A percentile compares a stretch with the other conserved stretches of the same genome.
Conservation (phyloP, 2,888 invertebrate genomes). For the Drosophila macrospina region DNA sequence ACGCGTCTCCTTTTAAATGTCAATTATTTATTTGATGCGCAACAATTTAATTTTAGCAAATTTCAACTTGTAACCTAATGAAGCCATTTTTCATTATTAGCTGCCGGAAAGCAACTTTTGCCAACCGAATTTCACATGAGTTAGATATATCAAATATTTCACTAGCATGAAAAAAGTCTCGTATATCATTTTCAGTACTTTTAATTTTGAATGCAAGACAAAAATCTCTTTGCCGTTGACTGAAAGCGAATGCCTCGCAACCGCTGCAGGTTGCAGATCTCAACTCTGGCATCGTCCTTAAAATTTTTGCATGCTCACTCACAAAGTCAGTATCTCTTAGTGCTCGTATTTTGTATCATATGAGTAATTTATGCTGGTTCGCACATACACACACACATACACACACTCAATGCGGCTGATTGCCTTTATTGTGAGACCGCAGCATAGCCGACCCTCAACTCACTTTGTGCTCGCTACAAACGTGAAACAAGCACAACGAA, state of each 20-base stretch:
- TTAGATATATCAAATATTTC: slow-evolving; percentile 41
- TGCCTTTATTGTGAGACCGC: slow-evolving; percentile 48
- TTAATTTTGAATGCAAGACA: slow-evolving; percentile 31
- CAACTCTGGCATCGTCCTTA: neutral
- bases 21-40: slow-evolving; percentile 65
- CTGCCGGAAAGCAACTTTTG: slow-evolving; percentile 55
- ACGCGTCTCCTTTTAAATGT: slow-evolving; percentile 61
- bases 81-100: slow-evolving; percentile 67
- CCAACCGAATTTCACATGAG: slow-evolving; percentile 14
- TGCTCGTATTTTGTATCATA: slow-evolving; percentile 52
- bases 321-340: slow-evolving; percentile 40
- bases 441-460: neutral
- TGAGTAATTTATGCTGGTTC: slow-evolving; percentile 63
- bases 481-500: slow-evolving; percentile 16
- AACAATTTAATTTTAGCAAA: slow-evolving; percentile 62
- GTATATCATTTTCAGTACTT: slow-evolving; percentile 9
- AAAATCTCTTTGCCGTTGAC: slow-evolving; percentile 23
- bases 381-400: slow-evolving; percentile 26
- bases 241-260: slow-evolving; percentile 10
- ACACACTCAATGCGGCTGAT: slow-evolving; percentile 45
- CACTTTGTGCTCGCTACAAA: slow-evolving; percentile 14
- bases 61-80: slow-evolving; percentile 66
- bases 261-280: neutral
- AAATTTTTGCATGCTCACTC: slow-evolving; percentile 36
- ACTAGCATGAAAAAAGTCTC: slow-evolving; percentile 10